Conservation (phyloP, 2,797 vertebrate genomes). For the Triplophysa yarkandensis region DNA sequence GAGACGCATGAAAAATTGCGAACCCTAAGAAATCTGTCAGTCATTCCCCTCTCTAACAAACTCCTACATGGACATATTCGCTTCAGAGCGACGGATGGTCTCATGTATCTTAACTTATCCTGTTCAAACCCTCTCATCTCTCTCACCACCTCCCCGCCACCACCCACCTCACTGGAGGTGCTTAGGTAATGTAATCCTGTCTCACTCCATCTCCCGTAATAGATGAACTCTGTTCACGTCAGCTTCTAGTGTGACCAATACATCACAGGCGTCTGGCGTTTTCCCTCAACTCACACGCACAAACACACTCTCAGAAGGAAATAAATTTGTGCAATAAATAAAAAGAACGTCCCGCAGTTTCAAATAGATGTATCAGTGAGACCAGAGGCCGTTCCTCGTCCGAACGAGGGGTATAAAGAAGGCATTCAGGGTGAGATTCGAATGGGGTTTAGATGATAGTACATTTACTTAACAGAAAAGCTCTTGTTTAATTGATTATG, state of each 20-base stretch:
- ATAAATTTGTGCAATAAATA: slow-evolving; percentile 49
- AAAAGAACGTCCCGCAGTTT: slow-evolving; percentile 39
- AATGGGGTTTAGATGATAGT: slow-evolving; percentile 39
- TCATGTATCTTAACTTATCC: slow-evolving; percentile 44
- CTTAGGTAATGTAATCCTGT: slow-evolving; percentile 52
- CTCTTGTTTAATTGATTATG: slow-evolving; percentile 43
- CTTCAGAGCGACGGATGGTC: slow-evolving; percentile 22
- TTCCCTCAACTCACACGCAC: slow-evolving; percentile 31
- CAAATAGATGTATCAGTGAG: slow-evolving; percentile 44
- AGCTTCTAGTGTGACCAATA: slow-evolving; percentile 49
- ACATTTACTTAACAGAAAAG: slow-evolving; percentile 43
- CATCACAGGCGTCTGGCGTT: slow-evolving; percentile 44
- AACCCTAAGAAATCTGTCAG: slow-evolving; percentile 10
- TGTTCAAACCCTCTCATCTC: slow-evolving; percentile 43
- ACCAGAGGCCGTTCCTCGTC: slow-evolving; percentile 32
- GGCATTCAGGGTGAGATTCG: slow-evolving; percentile 33
- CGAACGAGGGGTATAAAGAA: not conserved
- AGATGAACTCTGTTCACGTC: slow-evolving; percentile 51
- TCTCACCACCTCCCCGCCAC: slow-evolving; percentile 4
- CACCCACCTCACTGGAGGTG: slow-evolving; percentile 33
- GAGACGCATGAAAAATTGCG: slow-evolving; percentile 33
- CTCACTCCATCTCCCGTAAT: slow-evolving; percentile 45
- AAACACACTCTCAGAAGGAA: slow-evolving; percentile 34
- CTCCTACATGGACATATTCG: slow-evolving; percentile 28
- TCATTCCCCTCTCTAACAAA: slow-evolving; percentile 37